Evolutionary conservation across 2,888 invertebrate genomes (phyloP).

Genomic region (Cerceris ruficornis): DNA sequence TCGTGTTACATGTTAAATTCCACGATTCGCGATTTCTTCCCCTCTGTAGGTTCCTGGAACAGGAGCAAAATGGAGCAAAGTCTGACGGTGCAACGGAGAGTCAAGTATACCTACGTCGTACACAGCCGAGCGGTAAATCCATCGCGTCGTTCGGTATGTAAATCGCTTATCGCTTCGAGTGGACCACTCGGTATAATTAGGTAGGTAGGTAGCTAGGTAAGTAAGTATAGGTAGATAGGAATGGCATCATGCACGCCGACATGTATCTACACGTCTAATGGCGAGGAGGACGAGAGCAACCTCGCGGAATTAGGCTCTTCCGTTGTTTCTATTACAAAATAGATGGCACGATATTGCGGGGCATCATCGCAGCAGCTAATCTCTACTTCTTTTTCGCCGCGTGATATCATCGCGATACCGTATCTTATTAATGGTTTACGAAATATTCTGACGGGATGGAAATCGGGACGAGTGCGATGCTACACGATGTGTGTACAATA

Average conservation of each 20-base stretch:
- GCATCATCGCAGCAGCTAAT: constrained; percentile 64
- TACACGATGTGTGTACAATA: too few species aligned
- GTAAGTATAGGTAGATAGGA: constrained; percentile 73
- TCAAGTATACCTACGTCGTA: constrained; percentile 55
- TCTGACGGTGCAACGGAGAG: constrained; percentile 46
- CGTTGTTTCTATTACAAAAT: constrained; percentile 82
- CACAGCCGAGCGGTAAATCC: constrained; percentile 75
- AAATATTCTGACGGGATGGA: not conserved
- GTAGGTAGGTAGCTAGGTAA: constrained; percentile 72
- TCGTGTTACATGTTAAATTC: not conserved
- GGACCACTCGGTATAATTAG: constrained; percentile 80
- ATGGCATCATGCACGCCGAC: constrained; percentile 69
- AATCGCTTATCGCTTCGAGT: constrained; percentile 81
- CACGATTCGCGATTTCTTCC: constrained; percentile 33
- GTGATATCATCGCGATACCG: constrained; percentile 35
- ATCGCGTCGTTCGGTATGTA: constrained; percentile 78
- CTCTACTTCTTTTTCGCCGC: constrained; percentile 61
- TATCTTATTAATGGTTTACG: constrained; percentile 12
- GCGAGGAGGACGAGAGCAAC: constrained; percentile 73
- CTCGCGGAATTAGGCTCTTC: constrained; percentile 80
- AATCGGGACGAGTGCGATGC: not conserved
- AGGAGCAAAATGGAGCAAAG: constrained; percentile 64
- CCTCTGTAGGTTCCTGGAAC: constrained; percentile 58
- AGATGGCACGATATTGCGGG: constrained; percentile 79
- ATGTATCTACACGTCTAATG: constrained; percentile 75